A percentile compares a stretch with the other conserved stretches of the same genome.
phyloP scores from a whole-genome alignment of 2,797 vertebrate genomes.

The Coregonus sp. region DNA sequence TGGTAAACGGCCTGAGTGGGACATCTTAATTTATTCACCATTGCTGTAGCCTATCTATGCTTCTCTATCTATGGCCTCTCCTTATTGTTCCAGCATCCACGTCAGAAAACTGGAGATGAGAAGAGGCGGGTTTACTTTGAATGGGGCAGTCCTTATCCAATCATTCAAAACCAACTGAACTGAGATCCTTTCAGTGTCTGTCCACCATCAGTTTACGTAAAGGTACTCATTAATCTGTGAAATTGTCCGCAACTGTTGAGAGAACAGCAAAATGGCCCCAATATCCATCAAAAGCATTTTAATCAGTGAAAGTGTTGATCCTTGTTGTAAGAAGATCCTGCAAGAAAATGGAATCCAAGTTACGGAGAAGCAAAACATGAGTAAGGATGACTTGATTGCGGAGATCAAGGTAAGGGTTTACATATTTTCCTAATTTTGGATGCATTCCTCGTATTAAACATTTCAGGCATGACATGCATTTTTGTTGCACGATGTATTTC shows the following conservation, averaged over 20 bases:
- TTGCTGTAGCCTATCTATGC: background rate
- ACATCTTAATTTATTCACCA: no score
- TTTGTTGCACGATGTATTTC: background rate
- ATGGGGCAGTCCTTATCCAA: constrained; percentile 33
- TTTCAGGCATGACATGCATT: background rate
- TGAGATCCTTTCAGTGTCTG: constrained; percentile 12
- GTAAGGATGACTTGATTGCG: constrained; percentile 82
- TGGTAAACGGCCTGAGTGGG: no score
- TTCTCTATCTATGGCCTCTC: background rate
- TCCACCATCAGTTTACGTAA: constrained; percentile 30
- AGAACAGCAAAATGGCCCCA: constrained; percentile 76
- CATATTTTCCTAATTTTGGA: background rate
- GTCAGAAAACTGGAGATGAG: background rate
- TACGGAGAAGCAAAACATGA: constrained; percentile 84
- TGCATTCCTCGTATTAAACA: background rate
- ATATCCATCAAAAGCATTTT: constrained; percentile 79
- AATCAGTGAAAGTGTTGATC: constrained; percentile 92
- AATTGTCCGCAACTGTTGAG: constrained; percentile 1
- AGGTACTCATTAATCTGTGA: constrained; percentile 7
- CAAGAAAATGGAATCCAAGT: constrained; percentile 86
- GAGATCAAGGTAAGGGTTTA: constrained; percentile 82
- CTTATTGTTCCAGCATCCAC: background rate
- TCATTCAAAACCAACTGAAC: constrained; percentile 59
- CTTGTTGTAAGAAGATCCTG: constrained; percentile 84
- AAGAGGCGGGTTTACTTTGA: constrained; percentile 41